Conservation (phyloP, 1,140 invertebrate genomes). For the Pogonomyrmex californicus region DNA sequence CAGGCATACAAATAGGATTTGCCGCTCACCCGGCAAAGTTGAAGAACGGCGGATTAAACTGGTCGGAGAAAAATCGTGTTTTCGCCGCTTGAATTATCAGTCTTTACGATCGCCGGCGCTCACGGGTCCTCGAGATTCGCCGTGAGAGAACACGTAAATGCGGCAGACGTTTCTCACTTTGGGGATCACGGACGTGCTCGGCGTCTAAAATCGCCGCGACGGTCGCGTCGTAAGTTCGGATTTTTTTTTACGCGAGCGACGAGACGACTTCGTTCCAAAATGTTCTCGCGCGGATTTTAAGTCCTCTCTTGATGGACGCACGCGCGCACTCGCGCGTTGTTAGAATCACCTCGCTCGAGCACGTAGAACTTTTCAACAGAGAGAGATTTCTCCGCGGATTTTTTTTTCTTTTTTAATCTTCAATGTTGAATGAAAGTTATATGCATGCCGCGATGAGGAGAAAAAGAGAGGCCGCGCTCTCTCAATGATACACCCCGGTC, state of each 20-base stretch:
- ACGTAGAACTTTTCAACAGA: not conserved
- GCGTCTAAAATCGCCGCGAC: conserved; percentile 14
- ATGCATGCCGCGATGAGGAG: not conserved
- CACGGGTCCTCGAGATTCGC: conserved; percentile 25
- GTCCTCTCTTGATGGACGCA: conserved; percentile 20
- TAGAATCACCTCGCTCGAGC: not conserved
- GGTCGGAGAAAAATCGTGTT: conserved; percentile 13
- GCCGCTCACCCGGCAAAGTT: not conserved
- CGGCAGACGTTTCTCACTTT: conserved; percentile 60
- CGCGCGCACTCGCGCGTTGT: not conserved
- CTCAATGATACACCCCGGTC: not conserved
- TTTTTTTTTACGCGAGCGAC: conserved; percentile 40
- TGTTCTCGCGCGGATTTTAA: conserved; percentile 46
- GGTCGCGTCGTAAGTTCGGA: conserved; percentile 25
- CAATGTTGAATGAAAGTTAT: conserved; percentile 10
- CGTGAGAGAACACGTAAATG: conserved; percentile 61
- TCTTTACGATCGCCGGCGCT: not conserved
- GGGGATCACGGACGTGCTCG: conserved; percentile 37
- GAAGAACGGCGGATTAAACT: not conserved
- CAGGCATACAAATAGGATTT: conserved; percentile 6
- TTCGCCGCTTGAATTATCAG: conserved; percentile 39
- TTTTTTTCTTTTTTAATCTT: not conserved
- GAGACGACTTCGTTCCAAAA: conserved; percentile 17
- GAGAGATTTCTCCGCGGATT: not conserved
- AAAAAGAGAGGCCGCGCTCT: not conserved